These are phyloP conservation scores for Taurulus bubalis DNA, from an alignment of 2,113 vertebrate species.

Conservation along the genomic window DNA sequence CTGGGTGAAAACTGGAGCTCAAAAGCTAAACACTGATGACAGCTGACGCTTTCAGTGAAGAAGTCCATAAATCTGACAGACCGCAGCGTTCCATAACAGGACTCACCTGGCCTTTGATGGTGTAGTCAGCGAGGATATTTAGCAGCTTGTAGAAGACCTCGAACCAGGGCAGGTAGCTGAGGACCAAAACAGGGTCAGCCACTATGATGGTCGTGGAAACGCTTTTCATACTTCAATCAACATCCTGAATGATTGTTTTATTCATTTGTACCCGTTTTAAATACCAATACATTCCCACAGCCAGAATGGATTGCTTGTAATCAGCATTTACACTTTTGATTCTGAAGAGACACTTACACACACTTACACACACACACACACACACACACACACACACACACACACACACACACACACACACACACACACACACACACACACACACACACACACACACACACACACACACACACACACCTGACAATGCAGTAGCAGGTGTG, in stretches of 20 bases:
- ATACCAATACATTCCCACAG: neutral
- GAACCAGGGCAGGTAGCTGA: constrained; percentile 97
- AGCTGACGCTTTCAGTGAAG: neutral
- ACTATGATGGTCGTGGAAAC: neutral
- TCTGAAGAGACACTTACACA: too few species aligned
- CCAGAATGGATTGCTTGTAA: neutral
- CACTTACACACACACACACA: too few species aligned
- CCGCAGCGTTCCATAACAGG: neutral
- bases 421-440: too few species aligned
- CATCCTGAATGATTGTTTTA: neutral
- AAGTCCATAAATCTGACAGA: too few species aligned
- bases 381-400: too few species aligned
- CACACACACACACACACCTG: constrained; percentile 29
- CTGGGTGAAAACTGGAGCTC: neutral
- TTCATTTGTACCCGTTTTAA: neutral
- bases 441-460: too few species aligned
- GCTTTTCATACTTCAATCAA: neutral
- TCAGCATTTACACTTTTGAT: too few species aligned
- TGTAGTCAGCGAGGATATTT: constrained; percentile 95
- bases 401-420: too few species aligned
- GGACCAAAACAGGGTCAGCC: constrained; percentile 30
- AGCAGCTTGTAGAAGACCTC: constrained; percentile 98
- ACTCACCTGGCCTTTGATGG: constrained; percentile 93
- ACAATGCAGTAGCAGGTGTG: constrained; percentile 92
- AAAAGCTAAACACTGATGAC: neutral